These are phyloP conservation scores for Drosophila dunni DNA, from an alignment of 1,140 invertebrate species.

Conservation along the genomic window DNA sequence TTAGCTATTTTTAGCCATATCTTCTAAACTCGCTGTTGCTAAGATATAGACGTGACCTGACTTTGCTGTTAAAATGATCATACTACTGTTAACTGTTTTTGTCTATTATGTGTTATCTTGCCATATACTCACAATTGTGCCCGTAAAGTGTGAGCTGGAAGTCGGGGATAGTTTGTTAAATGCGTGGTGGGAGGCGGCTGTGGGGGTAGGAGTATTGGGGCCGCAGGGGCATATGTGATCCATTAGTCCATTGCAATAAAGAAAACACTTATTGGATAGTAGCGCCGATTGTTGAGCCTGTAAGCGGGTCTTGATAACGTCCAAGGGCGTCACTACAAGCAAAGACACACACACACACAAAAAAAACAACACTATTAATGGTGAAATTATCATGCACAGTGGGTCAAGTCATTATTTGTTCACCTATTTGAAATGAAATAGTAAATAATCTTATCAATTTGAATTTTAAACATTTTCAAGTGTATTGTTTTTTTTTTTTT, in stretches of 20 bases:
- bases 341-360: constrained; percentile 22
- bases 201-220: constrained; percentile 83
- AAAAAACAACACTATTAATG: not conserved
- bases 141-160: constrained; percentile 92
- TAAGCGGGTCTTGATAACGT: constrained; percentile 99
- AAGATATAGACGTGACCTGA: no score
- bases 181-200: constrained; percentile 45
- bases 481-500: not conserved
- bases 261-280: constrained; percentile 94
- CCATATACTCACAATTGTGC: constrained; percentile 94
- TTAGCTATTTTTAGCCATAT: no score
- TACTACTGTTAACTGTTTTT: no score
- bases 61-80: no score
- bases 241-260: constrained; percentile 99
- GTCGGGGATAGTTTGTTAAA: constrained; percentile 84
- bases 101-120: no score
- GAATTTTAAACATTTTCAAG: not conserved
- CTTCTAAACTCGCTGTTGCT: no score
- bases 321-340: constrained; percentile 95
- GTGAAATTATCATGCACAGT: constrained; percentile 8
- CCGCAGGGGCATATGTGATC: constrained; percentile 98
- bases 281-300: constrained; percentile 93
- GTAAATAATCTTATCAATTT: not conserved
- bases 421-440: no score
- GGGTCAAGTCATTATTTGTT: not conserved